Conservation (phyloP, 1,140 invertebrate genomes). For the Halictus rubicundus region DNA sequence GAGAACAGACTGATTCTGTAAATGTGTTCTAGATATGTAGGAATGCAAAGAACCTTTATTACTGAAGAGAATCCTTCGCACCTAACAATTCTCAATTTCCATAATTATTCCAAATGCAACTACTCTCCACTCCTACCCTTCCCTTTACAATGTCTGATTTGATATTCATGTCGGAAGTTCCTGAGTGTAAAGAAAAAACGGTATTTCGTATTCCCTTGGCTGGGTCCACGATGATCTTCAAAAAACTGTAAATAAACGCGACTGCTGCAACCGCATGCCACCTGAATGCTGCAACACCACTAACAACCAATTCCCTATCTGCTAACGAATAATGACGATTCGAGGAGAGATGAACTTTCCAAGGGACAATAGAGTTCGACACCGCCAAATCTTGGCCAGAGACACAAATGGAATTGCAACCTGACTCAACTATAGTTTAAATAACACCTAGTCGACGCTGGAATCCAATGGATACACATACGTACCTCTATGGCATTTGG, state of each 20-base stretch:
- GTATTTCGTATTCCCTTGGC: slow-evolving; percentile 64
- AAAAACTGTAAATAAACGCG: slow-evolving; percentile 77
- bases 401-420: slow-evolving; percentile 24
- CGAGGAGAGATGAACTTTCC: slow-evolving; percentile 41
- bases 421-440: slow-evolving; percentile 59
- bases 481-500: slow-evolving; percentile 75
- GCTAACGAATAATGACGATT: slow-evolving; percentile 39
- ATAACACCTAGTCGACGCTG: slow-evolving; percentile 73
- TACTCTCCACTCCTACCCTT: slow-evolving; percentile 37
- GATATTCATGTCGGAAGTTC: slow-evolving; percentile 52
- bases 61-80: slow-evolving; percentile 14
- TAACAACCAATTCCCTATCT: slow-evolving; percentile 60
- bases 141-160: slow-evolving; percentile 42
- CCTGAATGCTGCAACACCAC: slow-evolving; percentile 76
- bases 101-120: slow-evolving; percentile 27
- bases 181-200: slow-evolving; percentile 56
- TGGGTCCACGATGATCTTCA: slow-evolving; percentile 78
- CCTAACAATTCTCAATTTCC: slow-evolving; percentile 15
- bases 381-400: slow-evolving; percentile 5
- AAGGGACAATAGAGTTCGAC: slow-evolving; percentile 23
- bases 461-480: slow-evolving; percentile 75
- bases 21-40: slow-evolving; percentile 43
- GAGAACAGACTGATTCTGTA: slow-evolving; percentile 47
- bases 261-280: slow-evolving; percentile 66
- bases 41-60: slow-evolving; percentile 27